A percentile compares a stretch with the other conserved stretches of the same genome.
These are phyloP conservation scores for Oopsacas minuta DNA, from an alignment of 37 sponge, comb jelly and placozoan species.

Conservation along the genomic window DNA sequence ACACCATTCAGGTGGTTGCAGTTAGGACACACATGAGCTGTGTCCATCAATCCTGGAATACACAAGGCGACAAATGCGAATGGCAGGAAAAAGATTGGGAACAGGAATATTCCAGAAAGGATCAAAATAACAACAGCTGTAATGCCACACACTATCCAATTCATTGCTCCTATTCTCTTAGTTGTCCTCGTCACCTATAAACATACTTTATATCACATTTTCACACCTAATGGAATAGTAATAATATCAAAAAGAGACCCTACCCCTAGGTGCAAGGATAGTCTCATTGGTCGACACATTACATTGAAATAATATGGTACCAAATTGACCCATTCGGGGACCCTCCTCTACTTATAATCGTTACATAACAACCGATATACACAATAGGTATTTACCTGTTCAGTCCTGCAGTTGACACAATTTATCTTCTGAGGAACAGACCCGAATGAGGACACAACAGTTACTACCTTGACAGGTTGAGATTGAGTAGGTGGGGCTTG, in stretches of 20 bases:
- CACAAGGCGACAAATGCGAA: neutral
- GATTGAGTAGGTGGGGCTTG: neutral
- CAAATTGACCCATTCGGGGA: no score
- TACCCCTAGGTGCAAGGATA: no score
- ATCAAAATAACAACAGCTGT: neutral
- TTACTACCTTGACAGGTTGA: neutral
- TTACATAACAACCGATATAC: neutral
- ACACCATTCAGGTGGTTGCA: slow-evolving; percentile 15
- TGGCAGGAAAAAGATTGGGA: neutral
- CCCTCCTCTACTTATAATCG: neutral
- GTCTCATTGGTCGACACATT: no score
- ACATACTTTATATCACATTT: neutral
- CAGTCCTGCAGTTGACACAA: slow-evolving; percentile 10
- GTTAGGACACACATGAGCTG: slow-evolving; percentile 2
- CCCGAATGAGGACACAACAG: neutral
- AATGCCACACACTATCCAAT: slow-evolving; percentile 9
- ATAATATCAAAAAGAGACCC: no score
- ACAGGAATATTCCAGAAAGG: neutral
- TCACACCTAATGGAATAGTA: no score
- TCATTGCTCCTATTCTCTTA: neutral
- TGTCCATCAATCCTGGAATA: neutral
- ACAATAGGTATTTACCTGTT: neutral
- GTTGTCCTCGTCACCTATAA: neutral
- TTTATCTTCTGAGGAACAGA: neutral
- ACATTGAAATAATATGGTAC: no score